These are phyloP conservation scores for Chirona hameri DNA, from an alignment of 2,888 invertebrate species.

Conservation along the genomic window DNA sequence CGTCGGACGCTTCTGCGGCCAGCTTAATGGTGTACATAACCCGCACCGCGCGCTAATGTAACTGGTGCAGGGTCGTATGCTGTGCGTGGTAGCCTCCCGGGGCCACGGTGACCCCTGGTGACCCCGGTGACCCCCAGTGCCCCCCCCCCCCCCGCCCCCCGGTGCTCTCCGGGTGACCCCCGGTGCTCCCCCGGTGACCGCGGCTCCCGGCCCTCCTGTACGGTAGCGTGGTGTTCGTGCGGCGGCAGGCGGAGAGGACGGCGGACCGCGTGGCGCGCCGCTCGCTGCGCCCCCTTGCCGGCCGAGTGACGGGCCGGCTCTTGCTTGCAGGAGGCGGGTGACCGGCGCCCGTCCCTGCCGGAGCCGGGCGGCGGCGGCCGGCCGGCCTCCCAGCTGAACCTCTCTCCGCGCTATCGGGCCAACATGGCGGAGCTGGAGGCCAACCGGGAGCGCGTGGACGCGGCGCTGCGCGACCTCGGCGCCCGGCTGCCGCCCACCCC, in stretches of 20 bases:
- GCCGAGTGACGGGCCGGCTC: constrained; percentile 1
- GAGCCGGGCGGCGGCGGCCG: no score
- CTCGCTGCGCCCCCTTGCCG: not conserved
- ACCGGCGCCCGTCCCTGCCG: not conserved
- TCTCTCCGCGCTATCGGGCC: not conserved
- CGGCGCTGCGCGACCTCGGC: not conserved
- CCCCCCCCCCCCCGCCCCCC: no score
- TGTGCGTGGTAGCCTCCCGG: not conserved
- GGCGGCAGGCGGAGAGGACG: no score
- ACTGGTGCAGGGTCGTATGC: not conserved
- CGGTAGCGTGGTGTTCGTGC: no score
- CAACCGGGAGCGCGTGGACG: not conserved
- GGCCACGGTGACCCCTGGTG: not conserved
- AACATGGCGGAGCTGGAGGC: not conserved
- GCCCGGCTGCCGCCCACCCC: not conserved
- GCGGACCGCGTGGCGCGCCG: not conserved
- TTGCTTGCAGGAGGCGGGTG: not conserved
- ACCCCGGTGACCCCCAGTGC: no score
- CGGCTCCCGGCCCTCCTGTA: no score
- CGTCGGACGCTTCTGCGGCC: not conserved
- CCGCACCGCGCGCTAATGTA: no score
- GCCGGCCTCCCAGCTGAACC: not conserved
- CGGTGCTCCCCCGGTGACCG: no score
- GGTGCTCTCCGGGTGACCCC: not conserved
- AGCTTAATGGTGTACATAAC: no score